Conservation (phyloP, 37 sponge, comb jelly and placozoan genomes). For the Halisarca cf. caerulea region DNA sequence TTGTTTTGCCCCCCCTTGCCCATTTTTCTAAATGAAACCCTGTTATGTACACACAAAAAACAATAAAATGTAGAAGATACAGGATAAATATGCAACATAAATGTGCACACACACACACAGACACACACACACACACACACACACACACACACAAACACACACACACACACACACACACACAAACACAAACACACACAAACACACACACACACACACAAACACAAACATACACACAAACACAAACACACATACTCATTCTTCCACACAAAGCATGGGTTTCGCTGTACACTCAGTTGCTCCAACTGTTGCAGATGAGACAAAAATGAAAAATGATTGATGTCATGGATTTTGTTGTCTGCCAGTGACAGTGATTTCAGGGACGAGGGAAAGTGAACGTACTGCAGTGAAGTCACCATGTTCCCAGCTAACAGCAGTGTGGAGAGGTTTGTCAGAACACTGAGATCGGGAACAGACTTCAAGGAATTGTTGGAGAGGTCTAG, state of each 20-base stretch:
- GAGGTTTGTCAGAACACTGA: conserved; percentile 24
- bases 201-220: no score
- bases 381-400: conserved; percentile 30
- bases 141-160: background rate
- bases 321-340: conserved; percentile 47
- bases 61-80: no score
- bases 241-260: background rate
- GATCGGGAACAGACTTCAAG: background rate
- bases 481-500: conserved; percentile 73
- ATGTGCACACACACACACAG: background rate
- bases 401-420: conserved; percentile 48
- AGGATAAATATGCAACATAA: no score
- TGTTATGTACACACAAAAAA: no score
- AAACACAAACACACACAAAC: background rate
- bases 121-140: background rate
- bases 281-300: conserved; percentile 37
- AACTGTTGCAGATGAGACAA: conserved; percentile 13
- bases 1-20: no score
- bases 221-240: background rate
- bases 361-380: conserved; percentile 46
- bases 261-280: conserved; percentile 52
- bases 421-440: conserved; percentile 64
- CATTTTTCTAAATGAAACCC: no score
- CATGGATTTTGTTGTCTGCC: conserved; percentile 59
- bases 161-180: background rate